A percentile compares a stretch with the other conserved stretches of the same genome.
phyloP scores from a whole-genome alignment of 2,113 vertebrate species.

The Phalacrocorax pelagicus region DNA sequence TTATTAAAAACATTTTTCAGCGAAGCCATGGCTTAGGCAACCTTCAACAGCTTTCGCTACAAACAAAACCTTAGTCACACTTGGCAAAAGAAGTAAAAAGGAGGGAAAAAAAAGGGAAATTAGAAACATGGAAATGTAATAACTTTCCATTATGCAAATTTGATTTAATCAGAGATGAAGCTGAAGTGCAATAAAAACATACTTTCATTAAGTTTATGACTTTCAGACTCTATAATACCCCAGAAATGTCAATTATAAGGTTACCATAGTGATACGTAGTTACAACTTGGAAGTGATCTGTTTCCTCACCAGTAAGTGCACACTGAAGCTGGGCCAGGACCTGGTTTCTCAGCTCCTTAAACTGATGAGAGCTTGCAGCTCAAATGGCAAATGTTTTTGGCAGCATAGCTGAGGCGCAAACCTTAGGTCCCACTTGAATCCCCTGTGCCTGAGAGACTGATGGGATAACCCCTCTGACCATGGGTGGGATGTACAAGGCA shows the following conservation, averaged over 20 bases:
- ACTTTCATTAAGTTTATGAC: constrained; percentile 84
- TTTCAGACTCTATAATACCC: constrained; percentile 62
- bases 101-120: constrained; percentile 36
- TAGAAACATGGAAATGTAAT: constrained; percentile 79
- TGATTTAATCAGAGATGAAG: constrained; percentile 81
- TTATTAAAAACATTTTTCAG: constrained; percentile 63
- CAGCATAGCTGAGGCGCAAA: background rate
- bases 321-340: background rate
- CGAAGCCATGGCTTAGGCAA: background rate
- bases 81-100: constrained; percentile 9
- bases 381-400: background rate
- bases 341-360: background rate
- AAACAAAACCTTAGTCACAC: constrained; percentile 42
- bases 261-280: constrained; percentile 71
- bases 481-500: background rate
- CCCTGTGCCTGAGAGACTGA: background rate
- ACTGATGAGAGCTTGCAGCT: rapidly evolving
- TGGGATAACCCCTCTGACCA: background rate
- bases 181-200: constrained; percentile 77
- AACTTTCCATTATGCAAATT: constrained; percentile 82
- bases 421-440: background rate
- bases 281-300: constrained; percentile 18
- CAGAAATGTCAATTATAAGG: constrained; percentile 68
- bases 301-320: constrained; percentile 4
- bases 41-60: constrained; percentile 33